These are phyloP conservation scores for Tokudaia tokunoshimensis DNA, from an alignment of 2,797 vertebrate genomes.

Conservation along the genomic window DNA sequence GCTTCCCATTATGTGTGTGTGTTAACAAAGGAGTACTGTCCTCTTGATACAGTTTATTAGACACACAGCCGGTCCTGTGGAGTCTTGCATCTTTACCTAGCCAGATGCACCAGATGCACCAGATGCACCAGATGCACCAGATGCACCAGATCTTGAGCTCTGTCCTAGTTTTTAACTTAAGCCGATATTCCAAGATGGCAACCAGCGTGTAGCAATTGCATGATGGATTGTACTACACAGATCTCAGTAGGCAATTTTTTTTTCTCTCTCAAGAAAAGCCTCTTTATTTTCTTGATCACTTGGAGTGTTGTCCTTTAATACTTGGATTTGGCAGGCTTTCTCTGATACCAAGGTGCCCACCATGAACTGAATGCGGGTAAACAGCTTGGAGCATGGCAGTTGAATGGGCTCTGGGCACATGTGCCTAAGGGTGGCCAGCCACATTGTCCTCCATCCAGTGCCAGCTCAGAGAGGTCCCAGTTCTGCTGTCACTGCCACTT, in stretches of 20 bases:
- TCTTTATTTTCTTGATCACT: constrained; percentile 77
- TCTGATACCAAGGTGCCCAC: constrained; percentile 56
- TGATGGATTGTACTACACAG: not conserved
- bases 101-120: not conserved
- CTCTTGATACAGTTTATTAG: constrained; percentile 22
- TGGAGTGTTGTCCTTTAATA: constrained; percentile 68
- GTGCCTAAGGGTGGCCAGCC: constrained; percentile 70
- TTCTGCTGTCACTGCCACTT: not conserved
- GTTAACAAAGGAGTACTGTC: constrained; percentile 6
- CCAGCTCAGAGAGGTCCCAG: constrained; percentile 53
- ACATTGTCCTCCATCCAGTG: constrained; percentile 7
- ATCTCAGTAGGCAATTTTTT: constrained; percentile 60
- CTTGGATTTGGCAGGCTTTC: constrained; percentile 78
- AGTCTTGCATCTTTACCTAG: not conserved
- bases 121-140: no score
- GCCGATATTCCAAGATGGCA: constrained; percentile 5
- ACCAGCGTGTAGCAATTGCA: constrained; percentile 6
- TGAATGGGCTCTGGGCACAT: constrained; percentile 69
- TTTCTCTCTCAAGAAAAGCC: constrained; percentile 72
- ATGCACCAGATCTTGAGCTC: not conserved
- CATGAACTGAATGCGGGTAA: constrained; percentile 79
- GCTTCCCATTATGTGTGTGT: constrained; percentile 40
- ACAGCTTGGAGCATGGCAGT: constrained; percentile 77
- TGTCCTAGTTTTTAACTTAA: constrained; percentile 61
- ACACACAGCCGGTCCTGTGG: not conserved